Evolutionary conservation across 2,888 invertebrate species (phyloP).

Genomic region (Selenia dentaria): DNA sequence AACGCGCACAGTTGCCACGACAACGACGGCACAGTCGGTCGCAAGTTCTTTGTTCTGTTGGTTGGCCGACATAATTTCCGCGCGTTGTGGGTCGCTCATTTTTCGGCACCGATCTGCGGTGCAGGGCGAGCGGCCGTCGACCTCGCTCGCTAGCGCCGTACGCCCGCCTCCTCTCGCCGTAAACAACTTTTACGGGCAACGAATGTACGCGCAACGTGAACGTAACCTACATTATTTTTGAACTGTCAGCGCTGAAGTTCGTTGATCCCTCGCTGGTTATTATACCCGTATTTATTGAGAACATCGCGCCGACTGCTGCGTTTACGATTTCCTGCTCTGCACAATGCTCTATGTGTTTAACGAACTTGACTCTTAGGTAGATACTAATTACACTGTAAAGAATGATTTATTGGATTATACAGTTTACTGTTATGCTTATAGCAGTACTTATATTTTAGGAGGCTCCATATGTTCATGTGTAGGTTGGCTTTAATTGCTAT

Average conservation of each 20-base stretch:
- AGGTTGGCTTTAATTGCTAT: conserved; percentile 25
- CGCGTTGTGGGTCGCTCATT: conserved; percentile 77
- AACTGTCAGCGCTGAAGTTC: conserved; percentile 82
- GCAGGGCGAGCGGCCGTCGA: conserved; percentile 69
- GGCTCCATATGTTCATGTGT: conserved; percentile 25
- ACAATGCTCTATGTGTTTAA: conserved; percentile 45
- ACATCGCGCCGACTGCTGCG: conserved; percentile 63
- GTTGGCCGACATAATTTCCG: conserved; percentile 70
- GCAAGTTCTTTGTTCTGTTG: conserved; percentile 68
- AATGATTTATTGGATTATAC: conserved; percentile 35
- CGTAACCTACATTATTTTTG: conserved; percentile 84
- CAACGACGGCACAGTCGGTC: conserved; percentile 28
- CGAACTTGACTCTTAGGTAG: conserved; percentile 57
- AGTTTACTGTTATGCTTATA: conserved; percentile 31
- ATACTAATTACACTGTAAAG: conserved; percentile 30
- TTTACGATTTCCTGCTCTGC: conserved; percentile 69
- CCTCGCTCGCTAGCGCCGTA: conserved; percentile 59
- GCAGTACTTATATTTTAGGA: conserved; percentile 26
- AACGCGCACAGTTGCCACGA: conserved; percentile 37
- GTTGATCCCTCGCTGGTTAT: conserved; percentile 67
- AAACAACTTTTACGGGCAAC: conserved; percentile 82
- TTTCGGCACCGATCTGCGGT: conserved; percentile 76
- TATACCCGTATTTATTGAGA: conserved; percentile 71
- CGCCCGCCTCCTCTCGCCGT: conserved; percentile 63
- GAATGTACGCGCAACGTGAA: conserved; percentile 81